A percentile compares a stretch with the other conserved stretches of the same genome.
These are phyloP conservation scores for Brevimyrus niger DNA, from an alignment of 2,113 vertebrate species.

Conservation along the genomic window DNA sequence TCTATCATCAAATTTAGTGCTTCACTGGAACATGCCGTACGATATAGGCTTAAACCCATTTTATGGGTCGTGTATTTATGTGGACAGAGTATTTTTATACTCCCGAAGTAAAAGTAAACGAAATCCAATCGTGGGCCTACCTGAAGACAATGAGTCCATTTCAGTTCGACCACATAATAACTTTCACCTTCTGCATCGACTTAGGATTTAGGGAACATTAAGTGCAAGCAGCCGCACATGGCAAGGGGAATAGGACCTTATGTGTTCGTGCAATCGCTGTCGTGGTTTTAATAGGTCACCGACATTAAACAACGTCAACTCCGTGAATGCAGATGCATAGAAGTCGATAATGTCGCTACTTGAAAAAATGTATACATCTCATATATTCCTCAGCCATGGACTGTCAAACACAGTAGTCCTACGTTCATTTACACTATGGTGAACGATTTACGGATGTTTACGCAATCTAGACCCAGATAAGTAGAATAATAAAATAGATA, in stretches of 20 bases:
- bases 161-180: background rate
- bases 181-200: background rate
- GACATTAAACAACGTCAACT: background rate
- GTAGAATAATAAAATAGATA: conserved; percentile 34
- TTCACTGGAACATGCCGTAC: background rate
- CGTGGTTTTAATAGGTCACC: background rate
- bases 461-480: conserved; percentile 28
- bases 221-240: background rate
- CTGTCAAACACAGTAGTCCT: background rate
- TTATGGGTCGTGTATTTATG: background rate
- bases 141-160: background rate
- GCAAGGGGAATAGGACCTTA: background rate
- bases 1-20: background rate
- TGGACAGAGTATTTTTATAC: background rate
- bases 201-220: background rate
- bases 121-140: background rate
- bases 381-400: background rate
- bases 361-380: background rate
- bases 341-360: background rate
- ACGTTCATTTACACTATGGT: background rate
- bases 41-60: background rate
- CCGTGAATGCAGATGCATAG: background rate
- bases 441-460: conserved; percentile 27
- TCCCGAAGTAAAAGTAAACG: background rate
- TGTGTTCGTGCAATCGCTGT: background rate